These are phyloP conservation scores for Intellagama lesueurii DNA, from an alignment of 2,797 vertebrate species.

Conservation along the genomic window DNA sequence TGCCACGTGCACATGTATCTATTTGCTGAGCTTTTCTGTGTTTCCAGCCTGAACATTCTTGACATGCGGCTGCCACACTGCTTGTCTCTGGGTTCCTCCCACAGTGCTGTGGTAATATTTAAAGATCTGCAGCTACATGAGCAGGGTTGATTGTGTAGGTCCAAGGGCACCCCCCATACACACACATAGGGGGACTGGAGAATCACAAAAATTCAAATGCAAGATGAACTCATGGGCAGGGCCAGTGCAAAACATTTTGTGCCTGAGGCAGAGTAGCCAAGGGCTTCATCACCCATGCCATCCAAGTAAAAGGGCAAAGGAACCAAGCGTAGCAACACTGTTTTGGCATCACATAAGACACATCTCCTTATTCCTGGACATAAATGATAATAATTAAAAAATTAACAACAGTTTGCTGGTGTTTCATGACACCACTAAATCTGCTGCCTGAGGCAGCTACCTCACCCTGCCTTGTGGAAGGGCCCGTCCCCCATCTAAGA, in stretches of 20 bases:
- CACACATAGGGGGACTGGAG: neutral
- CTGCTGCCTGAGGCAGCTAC: neutral
- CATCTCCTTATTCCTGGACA: neutral
- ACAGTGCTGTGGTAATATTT: neutral
- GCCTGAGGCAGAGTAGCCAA: neutral
- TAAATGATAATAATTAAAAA: neutral
- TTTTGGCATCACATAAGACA: neutral
- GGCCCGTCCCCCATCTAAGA: no score
- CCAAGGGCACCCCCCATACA: neutral
- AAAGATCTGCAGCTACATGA: neutral
- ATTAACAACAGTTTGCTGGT: neutral
- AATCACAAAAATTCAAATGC: neutral
- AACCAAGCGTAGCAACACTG: neutral
- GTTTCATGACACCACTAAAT: neutral
- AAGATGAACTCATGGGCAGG: neutral
- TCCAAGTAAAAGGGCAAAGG: neutral
- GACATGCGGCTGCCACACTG: neutral
- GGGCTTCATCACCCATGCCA: neutral
- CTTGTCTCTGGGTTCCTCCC: neutral
- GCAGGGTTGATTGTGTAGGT: no score
- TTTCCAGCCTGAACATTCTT: neutral
- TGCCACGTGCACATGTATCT: neutral
- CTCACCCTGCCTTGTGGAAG: neutral
- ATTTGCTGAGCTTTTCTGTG: neutral
- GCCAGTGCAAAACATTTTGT: neutral